phyloP scores from a whole-genome alignment of 2,888 invertebrate genomes.

The Pherbina coryleti region DNA sequence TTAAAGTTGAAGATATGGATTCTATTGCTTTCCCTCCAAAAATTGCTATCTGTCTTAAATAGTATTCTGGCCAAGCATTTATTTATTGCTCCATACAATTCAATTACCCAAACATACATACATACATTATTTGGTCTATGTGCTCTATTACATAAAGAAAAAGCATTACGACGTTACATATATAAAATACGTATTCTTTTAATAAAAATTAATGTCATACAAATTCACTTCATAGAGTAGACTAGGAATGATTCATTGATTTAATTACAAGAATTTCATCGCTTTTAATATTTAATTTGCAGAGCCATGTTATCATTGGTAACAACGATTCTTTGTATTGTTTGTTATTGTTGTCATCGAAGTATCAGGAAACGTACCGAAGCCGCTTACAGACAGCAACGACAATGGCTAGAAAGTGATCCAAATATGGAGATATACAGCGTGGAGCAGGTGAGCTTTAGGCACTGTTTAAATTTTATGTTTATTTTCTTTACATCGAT shows the following conservation, averaged over 20 bases:
- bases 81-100: too few relatives aligned
- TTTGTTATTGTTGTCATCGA: conserved; percentile 79
- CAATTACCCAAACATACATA: too few relatives aligned
- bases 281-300: conserved; percentile 57
- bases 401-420: conserved; percentile 68
- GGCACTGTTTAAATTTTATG: not conserved
- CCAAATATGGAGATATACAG: conserved; percentile 70
- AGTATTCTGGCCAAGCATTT: too few relatives aligned
- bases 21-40: too few relatives aligned
- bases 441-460: conserved; percentile 67
- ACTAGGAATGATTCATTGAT: not conserved
- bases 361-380: conserved; percentile 69
- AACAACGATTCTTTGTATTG: conserved; percentile 80
- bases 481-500: not conserved
- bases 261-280: not conserved
- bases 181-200: too few relatives aligned
- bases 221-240: too few relatives aligned
- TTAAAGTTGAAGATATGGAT: too few relatives aligned
- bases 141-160: too few relatives aligned
- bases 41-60: too few relatives aligned
- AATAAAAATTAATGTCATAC: too few relatives aligned
- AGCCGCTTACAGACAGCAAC: conserved; percentile 67
- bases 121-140: too few relatives aligned
- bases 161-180: too few relatives aligned
- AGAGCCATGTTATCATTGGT: conserved; percentile 85